Evolutionary conservation across 2,797 vertebrate species (phyloP).

Genomic region (Anguilla anguilla): DNA sequence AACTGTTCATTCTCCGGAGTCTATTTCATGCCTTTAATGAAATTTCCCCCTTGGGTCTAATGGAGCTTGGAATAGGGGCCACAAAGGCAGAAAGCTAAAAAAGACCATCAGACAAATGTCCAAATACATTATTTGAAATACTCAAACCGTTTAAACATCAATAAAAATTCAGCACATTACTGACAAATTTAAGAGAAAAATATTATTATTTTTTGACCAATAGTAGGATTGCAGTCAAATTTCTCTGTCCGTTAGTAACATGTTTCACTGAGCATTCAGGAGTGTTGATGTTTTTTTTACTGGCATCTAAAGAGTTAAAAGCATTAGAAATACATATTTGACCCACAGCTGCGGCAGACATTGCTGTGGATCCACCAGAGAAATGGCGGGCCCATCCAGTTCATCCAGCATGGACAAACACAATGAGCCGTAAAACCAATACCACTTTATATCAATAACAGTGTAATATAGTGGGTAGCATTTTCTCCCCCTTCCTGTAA

Average conservation of each 20-base stretch:
- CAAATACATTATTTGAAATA: not conserved
- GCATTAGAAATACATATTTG: not conserved
- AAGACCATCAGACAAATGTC: not conserved
- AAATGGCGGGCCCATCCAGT: not conserved
- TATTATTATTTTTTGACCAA: not conserved
- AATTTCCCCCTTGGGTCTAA: conserved; percentile 72
- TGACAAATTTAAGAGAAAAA: not conserved
- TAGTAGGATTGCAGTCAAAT: not conserved
- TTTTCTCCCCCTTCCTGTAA: not conserved
- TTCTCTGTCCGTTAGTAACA: not conserved
- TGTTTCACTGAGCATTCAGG: not conserved
- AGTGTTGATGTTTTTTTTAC: not conserved
- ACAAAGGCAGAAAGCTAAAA: conserved; percentile 37
- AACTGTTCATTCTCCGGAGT: conserved; percentile 60
- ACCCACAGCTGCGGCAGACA: not conserved
- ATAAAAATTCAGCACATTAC: not conserved
- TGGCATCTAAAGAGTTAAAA: not conserved
- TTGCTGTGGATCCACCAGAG: not conserved
- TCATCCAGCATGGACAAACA: not conserved
- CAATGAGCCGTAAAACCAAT: not conserved
- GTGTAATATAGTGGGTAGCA: not conserved
- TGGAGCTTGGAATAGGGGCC: conserved; percentile 65
- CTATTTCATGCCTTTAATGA: conserved; percentile 69
- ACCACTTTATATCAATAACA: not conserved
- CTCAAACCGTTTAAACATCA: not conserved